Percentiles rank a stretch among this genome's conserved stretches.
phyloP scores from a whole-genome alignment of 1,140 invertebrate species.

The Andrena cerasifolii region DNA sequence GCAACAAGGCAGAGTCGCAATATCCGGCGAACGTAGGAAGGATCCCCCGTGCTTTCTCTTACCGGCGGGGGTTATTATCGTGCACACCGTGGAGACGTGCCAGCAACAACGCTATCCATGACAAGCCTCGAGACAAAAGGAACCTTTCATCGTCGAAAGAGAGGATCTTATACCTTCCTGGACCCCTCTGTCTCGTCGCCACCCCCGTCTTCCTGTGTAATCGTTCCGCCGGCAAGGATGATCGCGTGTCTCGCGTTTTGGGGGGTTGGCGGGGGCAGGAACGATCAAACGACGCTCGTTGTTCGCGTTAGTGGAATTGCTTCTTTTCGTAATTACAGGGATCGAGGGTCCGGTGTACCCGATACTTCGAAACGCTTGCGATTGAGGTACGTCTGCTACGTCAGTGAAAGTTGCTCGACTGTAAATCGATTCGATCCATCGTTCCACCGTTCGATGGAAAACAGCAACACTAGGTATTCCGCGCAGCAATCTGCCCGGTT shows the following conservation, averaged over 20 bases:
- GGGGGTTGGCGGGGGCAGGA: too few species aligned
- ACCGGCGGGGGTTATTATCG: slow-evolving; percentile 60
- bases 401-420: neutral
- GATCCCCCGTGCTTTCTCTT: slow-evolving; percentile 58
- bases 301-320: neutral
- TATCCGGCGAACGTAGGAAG: slow-evolving; percentile 59
- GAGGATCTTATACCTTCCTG: slow-evolving; percentile 30
- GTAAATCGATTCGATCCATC: neutral
- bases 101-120: slow-evolving; percentile 55
- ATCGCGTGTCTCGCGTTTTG: slow-evolving; percentile 14
- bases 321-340: slow-evolving; percentile 1
- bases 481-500: too few species aligned
- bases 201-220: slow-evolving; percentile 13
- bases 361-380: neutral
- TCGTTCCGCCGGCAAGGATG: slow-evolving; percentile 24
- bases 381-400: neutral
- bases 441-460: too few species aligned
- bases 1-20: slow-evolving; percentile 59
- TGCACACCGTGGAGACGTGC: slow-evolving; percentile 49
- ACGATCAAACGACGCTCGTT: slow-evolving; percentile 15
- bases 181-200: neutral
- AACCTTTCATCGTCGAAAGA: slow-evolving; percentile 34
- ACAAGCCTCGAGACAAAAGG: slow-evolving; percentile 57
- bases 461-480: too few species aligned
- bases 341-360: neutral